These are phyloP conservation scores for Sciurus niger DNA, from an alignment of 2,113 vertebrate species.

Conservation along the genomic window DNA sequence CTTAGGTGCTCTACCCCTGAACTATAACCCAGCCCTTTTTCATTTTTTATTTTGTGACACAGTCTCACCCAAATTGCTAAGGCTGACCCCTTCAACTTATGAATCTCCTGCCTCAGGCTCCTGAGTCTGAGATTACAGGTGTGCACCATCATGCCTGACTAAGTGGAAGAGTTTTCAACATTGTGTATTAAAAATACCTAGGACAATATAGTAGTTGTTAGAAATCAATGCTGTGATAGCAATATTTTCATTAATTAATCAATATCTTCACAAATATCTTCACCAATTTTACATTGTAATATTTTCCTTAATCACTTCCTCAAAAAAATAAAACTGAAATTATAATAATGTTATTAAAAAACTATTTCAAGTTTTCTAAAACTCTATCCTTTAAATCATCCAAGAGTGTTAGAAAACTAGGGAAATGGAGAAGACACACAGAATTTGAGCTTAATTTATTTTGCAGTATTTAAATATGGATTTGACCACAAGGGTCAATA, in stretches of 20 bases:
- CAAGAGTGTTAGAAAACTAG: background rate
- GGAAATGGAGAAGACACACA: background rate
- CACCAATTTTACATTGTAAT: background rate
- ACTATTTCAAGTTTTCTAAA: background rate
- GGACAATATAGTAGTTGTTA: background rate
- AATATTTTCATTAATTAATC: conserved; percentile 29
- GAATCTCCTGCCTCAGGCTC: too few relatives aligned
- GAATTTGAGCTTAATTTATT: background rate
- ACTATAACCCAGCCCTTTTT: too few relatives aligned
- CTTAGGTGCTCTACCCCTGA: too few relatives aligned
- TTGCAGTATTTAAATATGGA: background rate
- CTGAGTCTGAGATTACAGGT: too few relatives aligned
- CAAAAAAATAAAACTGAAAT: background rate
- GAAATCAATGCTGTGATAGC: background rate
- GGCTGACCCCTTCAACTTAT: too few relatives aligned
- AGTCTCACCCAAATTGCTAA: too few relatives aligned
- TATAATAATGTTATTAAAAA: background rate
- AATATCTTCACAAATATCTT: conserved; percentile 6
- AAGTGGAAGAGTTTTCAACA: background rate
- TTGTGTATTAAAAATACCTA: background rate
- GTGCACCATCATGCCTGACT: too few relatives aligned
- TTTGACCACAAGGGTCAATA: background rate
- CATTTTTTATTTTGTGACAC: too few relatives aligned
- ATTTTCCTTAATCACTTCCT: background rate
- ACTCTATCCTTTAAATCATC: background rate